Conservation (phyloP, 53 echinoderm and acorn worm species). For the Patiria pectinifera region DNA sequence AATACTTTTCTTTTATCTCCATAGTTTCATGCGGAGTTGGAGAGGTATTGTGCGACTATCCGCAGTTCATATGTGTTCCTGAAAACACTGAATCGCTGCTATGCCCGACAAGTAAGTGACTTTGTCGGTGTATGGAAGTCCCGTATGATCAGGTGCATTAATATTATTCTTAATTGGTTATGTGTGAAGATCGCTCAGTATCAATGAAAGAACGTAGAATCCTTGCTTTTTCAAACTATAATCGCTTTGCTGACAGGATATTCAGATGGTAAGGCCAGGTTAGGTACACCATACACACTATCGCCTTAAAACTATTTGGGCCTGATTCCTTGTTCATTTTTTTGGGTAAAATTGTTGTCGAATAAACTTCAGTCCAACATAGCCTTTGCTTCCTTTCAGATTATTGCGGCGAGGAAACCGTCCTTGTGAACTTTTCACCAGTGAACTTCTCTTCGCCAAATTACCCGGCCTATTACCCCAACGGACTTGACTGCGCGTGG, state of each 20-base stretch:
- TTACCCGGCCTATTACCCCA: background rate
- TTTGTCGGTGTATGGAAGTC: background rate
- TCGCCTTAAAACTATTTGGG: too few species aligned
- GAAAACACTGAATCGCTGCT: background rate
- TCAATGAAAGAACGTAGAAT: too few species aligned
- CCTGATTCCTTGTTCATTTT: too few species aligned
- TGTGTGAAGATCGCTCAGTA: too few species aligned
- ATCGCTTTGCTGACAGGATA: too few species aligned
- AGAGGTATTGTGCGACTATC: background rate
- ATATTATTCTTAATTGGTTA: too few species aligned
- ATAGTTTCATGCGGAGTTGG: background rate
- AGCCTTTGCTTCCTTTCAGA: background rate
- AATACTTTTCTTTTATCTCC: too few species aligned
- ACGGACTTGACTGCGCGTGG: background rate
- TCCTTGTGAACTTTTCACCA: background rate
- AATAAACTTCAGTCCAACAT: background rate
- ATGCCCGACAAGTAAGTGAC: background rate
- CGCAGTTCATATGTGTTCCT: background rate
- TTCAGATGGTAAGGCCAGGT: too few species aligned
- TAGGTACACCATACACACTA: too few species aligned
- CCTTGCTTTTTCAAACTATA: too few species aligned
- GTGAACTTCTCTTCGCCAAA: background rate
- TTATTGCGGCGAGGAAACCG: background rate
- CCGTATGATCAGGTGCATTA: background rate
- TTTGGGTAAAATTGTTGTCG: too few species aligned